Conservation (phyloP, 2,888 invertebrate species). For the Nephrotoma flavescens region DNA sequence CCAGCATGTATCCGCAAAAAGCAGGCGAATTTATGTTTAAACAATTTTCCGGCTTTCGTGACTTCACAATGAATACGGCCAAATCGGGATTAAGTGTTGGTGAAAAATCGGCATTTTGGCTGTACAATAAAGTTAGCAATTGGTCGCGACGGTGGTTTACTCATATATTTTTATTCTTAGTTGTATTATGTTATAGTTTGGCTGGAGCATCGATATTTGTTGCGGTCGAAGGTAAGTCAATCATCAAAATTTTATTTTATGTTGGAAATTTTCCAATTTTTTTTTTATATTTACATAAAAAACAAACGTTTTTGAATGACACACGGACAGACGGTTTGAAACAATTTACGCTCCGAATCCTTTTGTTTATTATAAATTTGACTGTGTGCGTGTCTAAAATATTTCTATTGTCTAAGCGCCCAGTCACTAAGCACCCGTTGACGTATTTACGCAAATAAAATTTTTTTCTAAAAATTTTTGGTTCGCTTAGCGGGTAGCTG, state of each 20-base stretch:
- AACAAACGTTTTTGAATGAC: too few relatives aligned
- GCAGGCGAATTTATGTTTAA: slow-evolving; percentile 67
- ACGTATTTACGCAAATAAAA: neutral
- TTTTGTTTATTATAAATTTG: too few relatives aligned
- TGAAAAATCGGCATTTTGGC: slow-evolving; percentile 66
- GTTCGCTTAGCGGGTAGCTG: neutral
- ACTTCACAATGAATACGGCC: slow-evolving; percentile 54
- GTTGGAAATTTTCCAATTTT: neutral
- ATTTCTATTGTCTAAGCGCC: neutral
- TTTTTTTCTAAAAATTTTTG: neutral
- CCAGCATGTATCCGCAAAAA: slow-evolving; percentile 42
- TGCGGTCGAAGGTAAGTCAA: slow-evolving; percentile 55
- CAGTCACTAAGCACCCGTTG: neutral
- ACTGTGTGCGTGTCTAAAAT: neutral
- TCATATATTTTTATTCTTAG: slow-evolving; percentile 67
- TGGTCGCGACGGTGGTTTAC: slow-evolving; percentile 79
- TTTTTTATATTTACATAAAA: neutral
- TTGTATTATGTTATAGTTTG: slow-evolving; percentile 63
- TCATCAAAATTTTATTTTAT: neutral
- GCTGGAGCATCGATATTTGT: slow-evolving; percentile 70
- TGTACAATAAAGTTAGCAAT: slow-evolving; percentile 60
- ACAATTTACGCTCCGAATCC: too few relatives aligned
- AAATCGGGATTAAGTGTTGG: slow-evolving; percentile 71
- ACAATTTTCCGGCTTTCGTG: slow-evolving; percentile 62
- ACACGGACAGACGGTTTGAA: too few relatives aligned